Evolutionary conservation across 1,140 invertebrate genomes (phyloP).

Genomic region (Drosophila mayri): DNA sequence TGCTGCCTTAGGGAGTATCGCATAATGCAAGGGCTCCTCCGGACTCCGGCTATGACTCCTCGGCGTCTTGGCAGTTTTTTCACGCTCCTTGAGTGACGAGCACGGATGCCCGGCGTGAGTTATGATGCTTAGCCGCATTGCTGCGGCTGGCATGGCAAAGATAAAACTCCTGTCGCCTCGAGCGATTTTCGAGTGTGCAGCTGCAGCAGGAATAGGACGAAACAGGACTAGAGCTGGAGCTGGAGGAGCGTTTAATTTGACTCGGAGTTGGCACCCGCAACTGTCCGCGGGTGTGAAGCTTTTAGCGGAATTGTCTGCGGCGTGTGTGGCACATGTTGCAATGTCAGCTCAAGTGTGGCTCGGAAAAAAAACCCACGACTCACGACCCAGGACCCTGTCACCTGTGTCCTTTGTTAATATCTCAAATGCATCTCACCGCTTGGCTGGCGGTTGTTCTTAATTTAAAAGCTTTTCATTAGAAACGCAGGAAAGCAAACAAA

Average conservation of each 20-base stretch:
- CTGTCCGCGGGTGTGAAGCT: slow-evolving; percentile 66
- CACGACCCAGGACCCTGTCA: slow-evolving; percentile 23
- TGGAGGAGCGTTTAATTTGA: slow-evolving; percentile 68
- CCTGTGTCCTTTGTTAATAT: slow-evolving; percentile 78
- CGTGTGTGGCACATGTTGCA: slow-evolving; percentile 71
- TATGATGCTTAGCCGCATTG: slow-evolving; percentile 76
- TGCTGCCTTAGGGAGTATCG: slow-evolving; percentile 47
- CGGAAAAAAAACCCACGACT: slow-evolving; percentile 3
- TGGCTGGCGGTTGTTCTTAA: slow-evolving; percentile 38
- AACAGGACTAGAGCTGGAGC: not conserved
- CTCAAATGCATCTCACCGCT: slow-evolving; percentile 64
- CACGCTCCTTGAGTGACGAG: slow-evolving; percentile 72
- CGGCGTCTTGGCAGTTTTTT: slow-evolving; percentile 71
- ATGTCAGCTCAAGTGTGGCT: slow-evolving; percentile 70
- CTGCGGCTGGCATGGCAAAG: slow-evolving; percentile 55
- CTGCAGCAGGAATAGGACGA: not conserved
- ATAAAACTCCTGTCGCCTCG: slow-evolving; percentile 59
- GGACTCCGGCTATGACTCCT: slow-evolving; percentile 47
- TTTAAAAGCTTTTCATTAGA: slow-evolving; percentile 61
- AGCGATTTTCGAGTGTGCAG: slow-evolving; percentile 48
- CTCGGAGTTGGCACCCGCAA: slow-evolving; percentile 44
- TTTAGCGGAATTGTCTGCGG: slow-evolving; percentile 78
- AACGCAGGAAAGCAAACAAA: slow-evolving; percentile 23
- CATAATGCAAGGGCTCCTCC: slow-evolving; percentile 61
- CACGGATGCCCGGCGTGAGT: slow-evolving; percentile 60